These are phyloP conservation scores for Dione vanillae DNA, from an alignment of 2,888 invertebrate genomes.

Conservation along the genomic window DNA sequence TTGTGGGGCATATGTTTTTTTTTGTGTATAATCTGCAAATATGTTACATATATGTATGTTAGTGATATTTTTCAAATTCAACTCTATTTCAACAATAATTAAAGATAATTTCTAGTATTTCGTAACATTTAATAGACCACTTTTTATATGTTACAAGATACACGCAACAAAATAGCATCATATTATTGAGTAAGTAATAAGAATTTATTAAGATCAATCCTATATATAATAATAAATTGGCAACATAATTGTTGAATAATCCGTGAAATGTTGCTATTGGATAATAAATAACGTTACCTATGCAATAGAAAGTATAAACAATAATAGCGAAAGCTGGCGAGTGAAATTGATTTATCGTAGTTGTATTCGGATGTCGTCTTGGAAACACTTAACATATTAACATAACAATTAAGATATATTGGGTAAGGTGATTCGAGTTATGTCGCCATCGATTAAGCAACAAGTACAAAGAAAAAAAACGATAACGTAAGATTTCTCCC, in stretches of 20 bases:
- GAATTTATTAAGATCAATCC: constrained; percentile 25
- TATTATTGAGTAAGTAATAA: constrained; percentile 18
- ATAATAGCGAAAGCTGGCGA: constrained; percentile 79
- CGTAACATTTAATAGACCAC: constrained; percentile 4
- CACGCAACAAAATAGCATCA: constrained; percentile 21
- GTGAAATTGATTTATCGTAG: constrained; percentile 82
- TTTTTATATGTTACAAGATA: constrained; percentile 15
- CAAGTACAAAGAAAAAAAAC: constrained; percentile 42
- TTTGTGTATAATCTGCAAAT: not conserved
- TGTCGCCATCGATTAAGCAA: constrained; percentile 57
- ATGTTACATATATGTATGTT: not conserved
- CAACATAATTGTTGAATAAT: constrained; percentile 70
- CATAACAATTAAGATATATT: constrained; percentile 80
- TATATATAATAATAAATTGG: constrained; percentile 35
- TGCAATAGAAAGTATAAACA: constrained; percentile 82
- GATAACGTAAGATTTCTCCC: constrained; percentile 20
- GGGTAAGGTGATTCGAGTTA: constrained; percentile 65
- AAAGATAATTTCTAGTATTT: constrained; percentile 5
- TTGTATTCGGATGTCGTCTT: constrained; percentile 68
- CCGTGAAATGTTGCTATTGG: constrained; percentile 73
- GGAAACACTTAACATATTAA: constrained; percentile 78
- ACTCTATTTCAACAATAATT: constrained; percentile 5
- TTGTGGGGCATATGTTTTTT: constrained; percentile 10
- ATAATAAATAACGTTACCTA: constrained; percentile 63
- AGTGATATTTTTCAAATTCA: not conserved